Conservation (phyloP, 2,797 vertebrate genomes). For the Cebuella pygmaea region DNA sequence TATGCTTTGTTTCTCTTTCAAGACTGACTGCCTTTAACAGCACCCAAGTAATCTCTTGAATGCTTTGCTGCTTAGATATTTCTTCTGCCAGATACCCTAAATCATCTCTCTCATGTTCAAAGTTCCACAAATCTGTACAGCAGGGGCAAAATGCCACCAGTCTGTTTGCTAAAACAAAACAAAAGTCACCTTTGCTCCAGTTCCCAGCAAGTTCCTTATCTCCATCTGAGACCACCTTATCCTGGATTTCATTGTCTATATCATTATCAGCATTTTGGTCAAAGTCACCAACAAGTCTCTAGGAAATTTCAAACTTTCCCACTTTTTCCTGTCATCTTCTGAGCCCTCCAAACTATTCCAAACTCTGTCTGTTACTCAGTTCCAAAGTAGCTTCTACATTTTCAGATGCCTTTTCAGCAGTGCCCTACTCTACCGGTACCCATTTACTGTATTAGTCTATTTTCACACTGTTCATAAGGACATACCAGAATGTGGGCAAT, state of each 20-base stretch:
- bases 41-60: not conserved
- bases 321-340: not conserved
- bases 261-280: not conserved
- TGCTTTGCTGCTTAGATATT: not conserved
- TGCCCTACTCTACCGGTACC: not conserved
- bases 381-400: not conserved
- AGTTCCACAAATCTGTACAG: not conserved
- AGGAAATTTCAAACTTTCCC: not conserved
- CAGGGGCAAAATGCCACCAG: not conserved
- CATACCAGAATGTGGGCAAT: no score
- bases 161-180: not conserved
- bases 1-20: not conserved
- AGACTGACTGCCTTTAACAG: not conserved
- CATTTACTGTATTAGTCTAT: not conserved
- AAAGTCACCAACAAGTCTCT: not conserved
- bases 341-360: not conserved
- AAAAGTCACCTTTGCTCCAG: not conserved
- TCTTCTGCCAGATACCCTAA: not conserved
- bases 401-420: not conserved
- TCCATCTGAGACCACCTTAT: not conserved
- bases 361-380: not conserved
- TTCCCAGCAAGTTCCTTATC: not conserved
- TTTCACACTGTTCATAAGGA: no score
- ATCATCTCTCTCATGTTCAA: not conserved
- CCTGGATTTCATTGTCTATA: not conserved